Conservation (phyloP, 2,888 invertebrate genomes). For the Lysandra bellargus region DNA sequence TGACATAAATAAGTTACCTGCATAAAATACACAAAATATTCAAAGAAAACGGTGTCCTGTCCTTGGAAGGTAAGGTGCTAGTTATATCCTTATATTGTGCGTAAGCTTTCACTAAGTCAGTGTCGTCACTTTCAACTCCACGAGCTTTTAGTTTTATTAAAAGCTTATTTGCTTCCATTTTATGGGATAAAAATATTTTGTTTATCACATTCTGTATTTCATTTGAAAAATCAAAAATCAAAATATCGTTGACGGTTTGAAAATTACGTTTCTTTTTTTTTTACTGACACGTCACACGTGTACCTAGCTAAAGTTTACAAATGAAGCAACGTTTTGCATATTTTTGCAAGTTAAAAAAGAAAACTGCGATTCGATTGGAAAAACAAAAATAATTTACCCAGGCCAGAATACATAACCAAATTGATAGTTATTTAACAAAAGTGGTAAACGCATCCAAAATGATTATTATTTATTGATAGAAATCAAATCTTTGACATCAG, state of each 20-base stretch:
- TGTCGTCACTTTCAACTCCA: conserved; percentile 51
- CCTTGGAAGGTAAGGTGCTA: conserved; percentile 52
- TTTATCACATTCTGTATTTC: conserved; percentile 1
- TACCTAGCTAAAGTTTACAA: too few species aligned
- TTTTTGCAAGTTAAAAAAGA: too few species aligned
- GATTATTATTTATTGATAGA: too few species aligned
- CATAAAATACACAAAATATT: conserved; percentile 67
- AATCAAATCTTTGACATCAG: too few species aligned
- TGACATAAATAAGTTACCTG: conserved; percentile 53
- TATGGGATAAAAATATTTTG: conserved; percentile 31
- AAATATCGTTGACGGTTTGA: not conserved
- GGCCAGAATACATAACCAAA: too few species aligned
- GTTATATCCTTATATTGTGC: conserved; percentile 53
- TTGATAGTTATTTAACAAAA: too few species aligned
- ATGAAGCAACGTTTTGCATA: too few species aligned
- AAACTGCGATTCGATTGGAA: too few species aligned
- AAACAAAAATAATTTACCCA: too few species aligned
- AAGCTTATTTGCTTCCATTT: conserved; percentile 63
- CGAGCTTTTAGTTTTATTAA: conserved; percentile 60
- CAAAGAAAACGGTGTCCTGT: conserved; percentile 57
- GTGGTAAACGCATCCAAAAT: too few species aligned
- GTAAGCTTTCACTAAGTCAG: conserved; percentile 51
- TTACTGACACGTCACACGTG: too few species aligned
- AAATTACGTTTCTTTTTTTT: not conserved
- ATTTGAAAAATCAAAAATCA: conserved; percentile 10